phyloP scores from a whole-genome alignment of 1,140 invertebrate species.

The Caenorhabditis remanei region DNA sequence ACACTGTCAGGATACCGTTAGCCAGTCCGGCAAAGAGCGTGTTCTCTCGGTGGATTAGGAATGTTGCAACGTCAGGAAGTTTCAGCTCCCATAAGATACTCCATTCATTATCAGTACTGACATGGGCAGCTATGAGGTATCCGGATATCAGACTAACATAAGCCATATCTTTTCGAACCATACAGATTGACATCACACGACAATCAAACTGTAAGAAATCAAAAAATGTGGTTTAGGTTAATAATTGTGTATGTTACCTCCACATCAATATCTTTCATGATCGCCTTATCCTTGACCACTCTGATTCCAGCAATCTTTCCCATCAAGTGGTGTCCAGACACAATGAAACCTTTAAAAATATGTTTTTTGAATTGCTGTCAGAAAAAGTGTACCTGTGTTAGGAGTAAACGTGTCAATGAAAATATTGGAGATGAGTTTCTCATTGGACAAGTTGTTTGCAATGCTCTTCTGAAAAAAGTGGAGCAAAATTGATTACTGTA shows the following conservation, averaged over 20 bases:
- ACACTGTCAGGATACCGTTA: slow-evolving; percentile 80
- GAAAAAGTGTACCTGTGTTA: neutral
- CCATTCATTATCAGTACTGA: slow-evolving; percentile 59
- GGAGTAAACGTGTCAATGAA: slow-evolving; percentile 26
- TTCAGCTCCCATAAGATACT: slow-evolving; percentile 79
- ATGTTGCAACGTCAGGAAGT: slow-evolving; percentile 80
- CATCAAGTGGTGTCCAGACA: slow-evolving; percentile 72
- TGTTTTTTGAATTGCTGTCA: neutral
- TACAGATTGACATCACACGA: slow-evolving; percentile 79
- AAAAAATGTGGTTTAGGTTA: slow-evolving; percentile 4
- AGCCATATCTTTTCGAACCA: slow-evolving; percentile 77
- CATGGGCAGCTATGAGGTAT: slow-evolving; percentile 78
- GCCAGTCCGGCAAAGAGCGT: slow-evolving; percentile 80
- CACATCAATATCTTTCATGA: slow-evolving; percentile 79
- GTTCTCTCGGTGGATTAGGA: slow-evolving; percentile 78
- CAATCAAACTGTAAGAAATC: slow-evolving; percentile 79
- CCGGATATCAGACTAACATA: slow-evolving; percentile 80
- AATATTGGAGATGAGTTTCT: slow-evolving; percentile 41
- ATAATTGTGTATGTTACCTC: slow-evolving; percentile 78
- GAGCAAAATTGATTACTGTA: no score
- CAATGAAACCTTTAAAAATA: slow-evolving; percentile 41
- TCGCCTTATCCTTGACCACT: slow-evolving; percentile 77
- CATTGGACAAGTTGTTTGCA: neutral
- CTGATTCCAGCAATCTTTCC: slow-evolving; percentile 78
- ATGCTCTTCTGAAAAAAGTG: slow-evolving; percentile 41